phyloP scores from a whole-genome alignment of 1,140 invertebrate genomes.

The Drosophila miranda region DNA sequence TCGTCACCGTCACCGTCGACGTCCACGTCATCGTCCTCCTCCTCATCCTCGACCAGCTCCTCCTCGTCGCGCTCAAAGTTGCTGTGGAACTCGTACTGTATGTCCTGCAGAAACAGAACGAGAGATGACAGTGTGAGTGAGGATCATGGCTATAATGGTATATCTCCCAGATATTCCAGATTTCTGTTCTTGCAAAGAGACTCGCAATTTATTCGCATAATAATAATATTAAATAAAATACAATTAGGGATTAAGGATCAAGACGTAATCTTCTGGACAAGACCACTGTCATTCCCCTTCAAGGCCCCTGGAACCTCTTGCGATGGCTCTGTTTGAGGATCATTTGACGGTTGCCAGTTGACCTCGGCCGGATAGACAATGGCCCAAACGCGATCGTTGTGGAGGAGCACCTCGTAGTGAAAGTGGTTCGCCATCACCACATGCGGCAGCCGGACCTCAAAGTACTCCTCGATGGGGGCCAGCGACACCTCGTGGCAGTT shows the following conservation, averaged over 20 bases:
- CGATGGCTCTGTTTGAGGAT: rapidly evolving
- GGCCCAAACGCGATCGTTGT: background rate
- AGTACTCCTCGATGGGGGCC: constrained; percentile 14
- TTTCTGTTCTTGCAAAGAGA: too few relatives aligned
- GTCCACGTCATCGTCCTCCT: constrained; percentile 38
- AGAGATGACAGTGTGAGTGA: too few relatives aligned
- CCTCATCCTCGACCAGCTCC: constrained; percentile 66
- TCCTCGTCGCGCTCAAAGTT: constrained; percentile 77
- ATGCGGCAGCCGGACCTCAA: constrained; percentile 8
- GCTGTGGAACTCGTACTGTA: constrained; percentile 80
- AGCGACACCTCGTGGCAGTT: constrained; percentile 38
- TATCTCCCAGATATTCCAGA: too few relatives aligned
- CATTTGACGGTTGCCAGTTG: constrained; percentile 2
- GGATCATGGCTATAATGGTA: too few relatives aligned
- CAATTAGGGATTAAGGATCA: too few relatives aligned
- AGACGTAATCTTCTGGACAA: too few relatives aligned
- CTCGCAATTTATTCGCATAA: too few relatives aligned
- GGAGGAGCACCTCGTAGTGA: constrained; percentile 43
- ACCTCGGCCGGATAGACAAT: constrained; percentile 50
- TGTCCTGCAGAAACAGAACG: constrained; percentile 52
- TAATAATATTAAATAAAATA: too few relatives aligned
- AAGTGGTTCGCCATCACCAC: constrained; percentile 26
- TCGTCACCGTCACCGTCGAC: constrained; percentile 42
- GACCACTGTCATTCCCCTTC: too few relatives aligned
- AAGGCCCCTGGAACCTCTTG: too few relatives aligned